Conservation (phyloP, 2,888 invertebrate genomes). For the Meiosimyza decipiens region DNA sequence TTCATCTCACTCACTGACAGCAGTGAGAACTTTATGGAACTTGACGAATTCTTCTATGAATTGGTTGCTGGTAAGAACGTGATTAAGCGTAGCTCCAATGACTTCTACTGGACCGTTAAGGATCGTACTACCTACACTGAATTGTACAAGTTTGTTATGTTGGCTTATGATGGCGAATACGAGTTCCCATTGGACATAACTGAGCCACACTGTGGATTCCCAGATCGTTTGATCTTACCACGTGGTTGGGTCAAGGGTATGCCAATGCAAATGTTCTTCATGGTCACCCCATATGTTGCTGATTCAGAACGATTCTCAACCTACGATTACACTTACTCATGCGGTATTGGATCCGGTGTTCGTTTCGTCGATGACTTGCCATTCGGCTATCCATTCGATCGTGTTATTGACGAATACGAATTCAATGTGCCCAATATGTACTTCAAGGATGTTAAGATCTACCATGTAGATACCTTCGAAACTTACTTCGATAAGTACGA, state of each 20-base stretch:
- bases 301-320: slow-evolving; percentile 62
- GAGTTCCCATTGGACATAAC: slow-evolving; percentile 65
- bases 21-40: slow-evolving; percentile 74
- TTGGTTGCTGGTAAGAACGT: slow-evolving; percentile 69
- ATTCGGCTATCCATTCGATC: slow-evolving; percentile 79
- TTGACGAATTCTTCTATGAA: slow-evolving; percentile 73
- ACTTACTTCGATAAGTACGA: slow-evolving; percentile 51
- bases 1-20: slow-evolving; percentile 69
- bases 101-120: slow-evolving; percentile 67
- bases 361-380: slow-evolving; percentile 71
- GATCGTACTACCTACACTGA: slow-evolving; percentile 70
- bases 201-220: slow-evolving; percentile 71
- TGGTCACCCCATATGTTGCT: slow-evolving; percentile 69
- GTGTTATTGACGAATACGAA: slow-evolving; percentile 69
- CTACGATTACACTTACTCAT: slow-evolving; percentile 67
- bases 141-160: slow-evolving; percentile 67
- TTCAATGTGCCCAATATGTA: slow-evolving; percentile 72
- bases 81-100: slow-evolving; percentile 56
- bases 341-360: slow-evolving; percentile 69
- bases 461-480: slow-evolving; percentile 51
- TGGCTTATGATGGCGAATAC: slow-evolving; percentile 67
- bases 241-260: slow-evolving; percentile 73
- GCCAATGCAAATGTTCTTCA: slow-evolving; percentile 73
- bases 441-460: slow-evolving; percentile 70
- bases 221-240: slow-evolving; percentile 74